Evolutionary conservation across 92 coral and sea anemone genomes (phyloP).

Genomic region (Epizoanthus scotinus): DNA sequence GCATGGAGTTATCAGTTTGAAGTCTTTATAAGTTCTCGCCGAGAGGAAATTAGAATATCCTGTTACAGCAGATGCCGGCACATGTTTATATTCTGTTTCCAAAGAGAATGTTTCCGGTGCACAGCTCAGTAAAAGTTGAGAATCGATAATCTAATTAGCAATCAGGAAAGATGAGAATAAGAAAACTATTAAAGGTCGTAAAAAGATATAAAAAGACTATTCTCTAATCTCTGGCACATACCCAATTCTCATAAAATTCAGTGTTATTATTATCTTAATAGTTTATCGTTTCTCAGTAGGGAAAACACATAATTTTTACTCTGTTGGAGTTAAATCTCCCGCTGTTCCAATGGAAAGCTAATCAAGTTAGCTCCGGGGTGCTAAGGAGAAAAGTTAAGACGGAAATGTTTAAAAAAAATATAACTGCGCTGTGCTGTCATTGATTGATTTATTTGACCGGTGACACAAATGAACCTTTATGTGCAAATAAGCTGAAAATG

Average conservation of each 20-base stretch:
- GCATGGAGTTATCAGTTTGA: not conserved
- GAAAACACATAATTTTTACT: conserved; percentile 31
- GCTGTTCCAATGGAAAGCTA: conserved; percentile 49
- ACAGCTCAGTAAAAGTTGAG: not conserved
- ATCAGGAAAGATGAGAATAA: not conserved
- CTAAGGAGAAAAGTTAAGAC: conserved; percentile 8
- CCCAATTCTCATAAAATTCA: not conserved
- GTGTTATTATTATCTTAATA: conserved; percentile 29
- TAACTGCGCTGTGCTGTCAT: conserved; percentile 2
- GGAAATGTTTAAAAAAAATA: conserved; percentile 1
- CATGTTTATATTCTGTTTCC: conserved; percentile 5
- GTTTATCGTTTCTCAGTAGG: conserved; percentile 11
- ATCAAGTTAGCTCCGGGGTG: conserved; percentile 50
- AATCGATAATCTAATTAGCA: conserved; percentile 9
- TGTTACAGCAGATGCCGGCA: conserved; percentile 14
- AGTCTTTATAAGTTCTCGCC: not conserved
- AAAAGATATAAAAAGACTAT: not conserved
- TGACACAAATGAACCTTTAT: not conserved
- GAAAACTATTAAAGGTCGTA: not conserved
- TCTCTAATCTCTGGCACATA: not conserved
- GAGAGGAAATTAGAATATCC: conserved; percentile 6
- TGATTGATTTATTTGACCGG: not conserved
- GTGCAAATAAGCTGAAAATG: conserved; percentile 12
- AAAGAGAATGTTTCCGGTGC: conserved; percentile 1
- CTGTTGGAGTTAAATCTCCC: conserved; percentile 31